A percentile compares a stretch with the other conserved stretches of the same genome.
Evolutionary conservation across 2,797 vertebrate genomes (phyloP).

Genomic region (Jordanella pulchra): DNA sequence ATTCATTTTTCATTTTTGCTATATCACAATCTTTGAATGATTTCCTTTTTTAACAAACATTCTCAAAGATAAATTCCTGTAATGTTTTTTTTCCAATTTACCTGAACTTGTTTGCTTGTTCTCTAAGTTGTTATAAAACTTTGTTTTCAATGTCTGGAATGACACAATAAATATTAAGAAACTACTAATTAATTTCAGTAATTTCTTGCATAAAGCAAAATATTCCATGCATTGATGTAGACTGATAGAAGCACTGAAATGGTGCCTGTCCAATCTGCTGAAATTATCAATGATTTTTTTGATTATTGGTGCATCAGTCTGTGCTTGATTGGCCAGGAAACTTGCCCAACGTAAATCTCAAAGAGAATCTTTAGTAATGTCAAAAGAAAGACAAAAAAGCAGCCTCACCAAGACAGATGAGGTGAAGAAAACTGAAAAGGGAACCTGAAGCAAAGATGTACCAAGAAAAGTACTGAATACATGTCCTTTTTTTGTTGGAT

Average conservation of each 20-base stretch:
- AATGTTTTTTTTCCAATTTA: conserved; percentile 36
- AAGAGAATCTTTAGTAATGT: not conserved
- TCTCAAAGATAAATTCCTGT: conserved; percentile 44
- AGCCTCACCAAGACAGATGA: not conserved
- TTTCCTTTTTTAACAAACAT: conserved; percentile 29
- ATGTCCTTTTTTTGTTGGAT: not conserved
- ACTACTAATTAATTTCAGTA: too few species aligned
- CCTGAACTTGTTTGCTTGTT: conserved; percentile 26
- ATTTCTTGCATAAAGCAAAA: too few species aligned
- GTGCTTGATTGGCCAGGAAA: not conserved
- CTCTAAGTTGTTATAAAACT: conserved; percentile 32
- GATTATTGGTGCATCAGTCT: not conserved
- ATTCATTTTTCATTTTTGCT: conserved; percentile 29
- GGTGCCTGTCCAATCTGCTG: too few species aligned
- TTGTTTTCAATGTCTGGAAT: too few species aligned
- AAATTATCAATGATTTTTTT: too few species aligned
- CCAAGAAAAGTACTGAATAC: not conserved
- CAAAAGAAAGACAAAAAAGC: not conserved
- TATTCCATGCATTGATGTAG: too few species aligned
- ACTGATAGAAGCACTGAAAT: too few species aligned
- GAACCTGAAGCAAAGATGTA: not conserved
- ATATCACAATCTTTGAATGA: conserved; percentile 41
- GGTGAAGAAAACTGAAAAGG: not conserved
- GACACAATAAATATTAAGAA: too few species aligned
- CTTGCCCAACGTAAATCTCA: not conserved